phyloP scores from a whole-genome alignment of 2,888 invertebrate species.

The Chloroclysta siterata region DNA sequence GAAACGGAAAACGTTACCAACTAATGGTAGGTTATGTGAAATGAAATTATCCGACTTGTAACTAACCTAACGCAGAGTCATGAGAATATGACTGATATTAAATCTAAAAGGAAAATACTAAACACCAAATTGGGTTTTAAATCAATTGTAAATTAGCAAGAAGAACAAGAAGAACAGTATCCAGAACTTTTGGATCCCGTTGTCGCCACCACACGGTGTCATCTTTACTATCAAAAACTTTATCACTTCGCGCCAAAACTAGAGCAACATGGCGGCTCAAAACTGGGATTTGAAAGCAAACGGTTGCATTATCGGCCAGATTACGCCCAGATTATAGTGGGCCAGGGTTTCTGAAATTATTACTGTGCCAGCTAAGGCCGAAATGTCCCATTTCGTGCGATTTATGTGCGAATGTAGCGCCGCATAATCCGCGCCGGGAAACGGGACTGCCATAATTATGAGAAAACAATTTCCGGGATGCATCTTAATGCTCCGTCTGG shows the following conservation, averaged over 20 bases:
- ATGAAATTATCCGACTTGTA: no score
- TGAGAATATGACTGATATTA: no score
- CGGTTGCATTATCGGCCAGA: conserved; percentile 82
- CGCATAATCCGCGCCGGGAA: conserved; percentile 72
- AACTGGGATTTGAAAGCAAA: conserved; percentile 77
- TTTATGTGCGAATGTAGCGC: conserved; percentile 83
- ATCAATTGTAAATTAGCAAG: conserved; percentile 20
- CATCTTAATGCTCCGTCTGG: conserved; percentile 74
- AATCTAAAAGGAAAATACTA: no score
- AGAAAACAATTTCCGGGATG: conserved; percentile 83
- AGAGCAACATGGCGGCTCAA: conserved; percentile 67
- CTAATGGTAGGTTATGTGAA: neutral
- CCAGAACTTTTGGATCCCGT: conserved; percentile 50
- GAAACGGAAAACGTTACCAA: conserved; percentile 10
- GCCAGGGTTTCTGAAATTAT: conserved; percentile 76
- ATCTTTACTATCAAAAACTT: conserved; percentile 58
- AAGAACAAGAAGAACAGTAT: conserved; percentile 25
- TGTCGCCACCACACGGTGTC: conserved; percentile 60
- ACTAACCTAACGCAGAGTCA: no score
- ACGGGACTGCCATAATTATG: conserved; percentile 78
- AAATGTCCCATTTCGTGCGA: conserved; percentile 80
- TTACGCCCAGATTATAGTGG: conserved; percentile 84
- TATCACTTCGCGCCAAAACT: conserved; percentile 63
- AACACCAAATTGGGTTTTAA: neutral
- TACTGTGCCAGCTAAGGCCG: conserved; percentile 80